Conservation (phyloP, 1,140 invertebrate genomes). For the Papilio xuthus region DNA sequence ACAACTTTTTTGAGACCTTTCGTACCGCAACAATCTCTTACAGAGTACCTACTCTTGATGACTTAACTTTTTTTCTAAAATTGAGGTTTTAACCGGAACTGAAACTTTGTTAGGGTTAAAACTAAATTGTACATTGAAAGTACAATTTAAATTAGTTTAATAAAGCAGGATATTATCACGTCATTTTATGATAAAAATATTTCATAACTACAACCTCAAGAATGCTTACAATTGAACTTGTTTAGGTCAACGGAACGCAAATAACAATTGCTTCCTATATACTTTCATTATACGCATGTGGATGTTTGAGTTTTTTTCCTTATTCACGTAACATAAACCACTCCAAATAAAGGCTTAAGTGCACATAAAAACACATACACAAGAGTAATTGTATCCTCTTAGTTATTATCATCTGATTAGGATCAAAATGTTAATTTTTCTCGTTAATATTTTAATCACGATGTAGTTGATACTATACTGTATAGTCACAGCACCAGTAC, state of each 20-base stretch:
- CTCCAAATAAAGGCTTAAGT: too few relatives aligned
- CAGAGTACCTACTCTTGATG: constrained; percentile 2
- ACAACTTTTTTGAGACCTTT: constrained; percentile 25
- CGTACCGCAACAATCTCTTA: constrained; percentile 23
- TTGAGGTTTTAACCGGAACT: neutral
- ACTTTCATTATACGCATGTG: neutral
- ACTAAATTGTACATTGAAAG: neutral
- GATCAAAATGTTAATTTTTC: constrained; percentile 8
- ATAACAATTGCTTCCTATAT: neutral
- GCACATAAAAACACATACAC: neutral
- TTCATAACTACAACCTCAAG: neutral
- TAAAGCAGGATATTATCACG: neutral
- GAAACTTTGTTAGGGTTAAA: neutral
- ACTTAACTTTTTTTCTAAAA: constrained; percentile 1
- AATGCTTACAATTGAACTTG: neutral
- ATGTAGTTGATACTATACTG: neutral
- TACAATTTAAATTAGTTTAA: neutral
- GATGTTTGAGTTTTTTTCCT: neutral
- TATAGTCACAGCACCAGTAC: neutral
- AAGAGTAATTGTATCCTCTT: neutral
- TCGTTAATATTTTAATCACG: constrained; percentile 1
- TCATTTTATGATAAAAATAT: neutral
- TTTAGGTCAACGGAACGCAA: neutral
- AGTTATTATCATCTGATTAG: neutral
- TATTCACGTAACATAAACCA: neutral